Base-by-base conservation (phyloP, 2,797 vertebrate species). In the Chelonia mydas region DNA sequence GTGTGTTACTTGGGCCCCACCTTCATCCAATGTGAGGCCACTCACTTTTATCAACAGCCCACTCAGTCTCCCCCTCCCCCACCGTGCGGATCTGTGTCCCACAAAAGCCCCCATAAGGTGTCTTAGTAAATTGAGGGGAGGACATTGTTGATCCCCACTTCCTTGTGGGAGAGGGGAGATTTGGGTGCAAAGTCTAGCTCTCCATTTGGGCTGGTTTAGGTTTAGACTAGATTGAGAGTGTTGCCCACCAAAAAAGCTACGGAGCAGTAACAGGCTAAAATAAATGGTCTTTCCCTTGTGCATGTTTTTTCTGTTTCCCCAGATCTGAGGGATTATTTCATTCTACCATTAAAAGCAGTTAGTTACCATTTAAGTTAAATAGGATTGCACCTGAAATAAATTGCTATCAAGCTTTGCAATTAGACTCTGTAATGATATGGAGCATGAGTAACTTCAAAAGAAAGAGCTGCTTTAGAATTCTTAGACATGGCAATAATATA, bases 161-260 rank as follows among this genome's bases (percentile, higher is more conserved):
- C 13, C 27, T 6, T 50, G 68, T 89, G 68, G 28, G 84, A 54
- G 19, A 33, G 12, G 80, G 9, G n/a, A 88, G 74, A 28, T 13
- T 76, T 45, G 23, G 25, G 41, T 21, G 16, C 45, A 8, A 7
- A 1, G 54, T 8, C 51, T 49, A 49, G 76, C 27, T 12, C 74
- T 50, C n/a, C 76, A 16, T 3, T 10, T 6, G 55, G 57, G 25
- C 27, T 93, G 87, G 2, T 53, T 11, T 49, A 41, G 47, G 3
- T 65, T 4, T 5, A 51, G 50, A 16, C 57, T 74, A 37, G 33
- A 0, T 0, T 55, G 86, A 49, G 0, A 4, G 55, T 68, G 57
- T 45, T 83, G 16, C 16, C 16, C 54, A 45, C 80, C 37, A 47
- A 55, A 41, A 41, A 85, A 79, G 72, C 28, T 83, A 27, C 8